Conservation (phyloP, 2,113 vertebrate genomes). For the Callopanchax toddi region DNA sequence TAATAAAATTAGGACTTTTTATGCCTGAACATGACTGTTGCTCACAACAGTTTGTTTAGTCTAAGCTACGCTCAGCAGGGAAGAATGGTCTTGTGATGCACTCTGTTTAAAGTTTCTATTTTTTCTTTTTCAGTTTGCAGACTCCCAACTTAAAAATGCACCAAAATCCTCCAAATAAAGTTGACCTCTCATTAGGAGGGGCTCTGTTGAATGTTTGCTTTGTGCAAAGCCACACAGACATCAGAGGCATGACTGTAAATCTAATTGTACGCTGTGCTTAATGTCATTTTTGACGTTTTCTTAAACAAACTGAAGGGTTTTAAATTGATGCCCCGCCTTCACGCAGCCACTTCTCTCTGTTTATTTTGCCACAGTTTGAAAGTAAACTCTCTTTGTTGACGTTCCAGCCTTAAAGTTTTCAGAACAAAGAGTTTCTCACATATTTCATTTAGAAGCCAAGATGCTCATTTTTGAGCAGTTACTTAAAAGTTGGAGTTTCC, state of each 20-base stretch:
- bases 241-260: background rate
- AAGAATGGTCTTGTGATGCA: slow-evolving; percentile 18
- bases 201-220: background rate
- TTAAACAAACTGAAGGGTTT: slow-evolving; percentile 2
- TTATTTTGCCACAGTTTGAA: background rate
- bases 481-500: background rate
- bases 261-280: background rate
- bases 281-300: slow-evolving; percentile 9
- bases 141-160: slow-evolving; percentile 1
- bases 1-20: background rate
- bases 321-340: background rate
- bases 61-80: slow-evolving; percentile 25
- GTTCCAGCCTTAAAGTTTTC: background rate
- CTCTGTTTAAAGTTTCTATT: background rate
- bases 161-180: background rate
- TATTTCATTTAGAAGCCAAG: background rate
- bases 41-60: slow-evolving; percentile 37
- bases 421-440: background rate
- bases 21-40: slow-evolving; percentile 14
- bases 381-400: background rate
- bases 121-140: background rate
- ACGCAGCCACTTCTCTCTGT: background rate
- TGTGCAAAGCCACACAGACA: background rate
- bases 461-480: background rate
- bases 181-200: background rate